Conservation (phyloP, 37 sponge, comb jelly and placozoan genomes). For the Eunapius fragilis region DNA sequence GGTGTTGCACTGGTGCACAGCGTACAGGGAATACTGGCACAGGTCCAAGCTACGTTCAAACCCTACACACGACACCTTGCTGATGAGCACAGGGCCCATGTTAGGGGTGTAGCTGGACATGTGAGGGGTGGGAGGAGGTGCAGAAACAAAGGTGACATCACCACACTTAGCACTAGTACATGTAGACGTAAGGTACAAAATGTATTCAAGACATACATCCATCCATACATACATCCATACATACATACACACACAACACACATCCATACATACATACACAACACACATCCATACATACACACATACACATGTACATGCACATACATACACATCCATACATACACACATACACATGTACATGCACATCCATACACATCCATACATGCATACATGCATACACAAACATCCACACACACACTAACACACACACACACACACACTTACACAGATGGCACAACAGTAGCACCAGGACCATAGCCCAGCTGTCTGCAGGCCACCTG, state of each 20-base stretch:
- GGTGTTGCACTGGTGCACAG: background rate
- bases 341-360: background rate
- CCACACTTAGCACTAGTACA: no score
- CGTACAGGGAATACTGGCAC: background rate
- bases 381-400: background rate
- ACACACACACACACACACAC: background rate
- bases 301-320: background rate
- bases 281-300: background rate
- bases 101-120: background rate
- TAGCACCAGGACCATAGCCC: constrained; percentile 12
- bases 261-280: background rate
- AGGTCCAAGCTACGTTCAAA: constrained; percentile 19
- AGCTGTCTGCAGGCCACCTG: constrained; percentile 49
- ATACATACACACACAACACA: background rate
- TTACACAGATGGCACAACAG: background rate
- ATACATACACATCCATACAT: background rate
- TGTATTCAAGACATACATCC: background rate
- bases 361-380: background rate
- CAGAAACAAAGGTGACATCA: background rate
- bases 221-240: background rate
- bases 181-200: no score
- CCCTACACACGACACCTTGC: constrained; percentile 20
- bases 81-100: background rate
- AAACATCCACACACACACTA: background rate
- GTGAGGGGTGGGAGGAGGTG: background rate